Evolutionary conservation across 2,113 vertebrate species (phyloP), one percentile per base, ranked within the genome.

Genomic region (Cheirogaleus medius): DNA sequence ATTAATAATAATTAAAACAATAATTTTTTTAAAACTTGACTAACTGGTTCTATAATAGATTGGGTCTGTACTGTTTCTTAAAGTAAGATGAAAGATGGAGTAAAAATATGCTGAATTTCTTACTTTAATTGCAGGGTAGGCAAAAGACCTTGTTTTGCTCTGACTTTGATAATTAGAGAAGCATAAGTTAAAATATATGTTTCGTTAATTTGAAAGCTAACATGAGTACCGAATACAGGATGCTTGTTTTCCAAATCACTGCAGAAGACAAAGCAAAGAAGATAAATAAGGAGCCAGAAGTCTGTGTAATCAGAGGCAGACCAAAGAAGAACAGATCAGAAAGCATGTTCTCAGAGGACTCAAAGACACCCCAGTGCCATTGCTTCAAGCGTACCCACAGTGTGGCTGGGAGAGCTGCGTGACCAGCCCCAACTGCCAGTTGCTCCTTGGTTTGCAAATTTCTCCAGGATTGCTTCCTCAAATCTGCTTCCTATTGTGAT

Each of bases 101-200:
- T 83, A 64, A 91, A 91, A 88, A 49, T 76, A 27, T 76, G 71
- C 7, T 85, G 44, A 58, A 44, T 73, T 86, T 94, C 91, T 89
- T 44, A 56, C 69, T 96, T 88, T 80, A 85, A 89, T 76, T 52
- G 12, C 64, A 85, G 14, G 29, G n/a, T 34, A 81, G n/a, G 7
- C 47, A 56, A n/a, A 74, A 91, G 77, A 71, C 21, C 44, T 78
- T 94, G 69, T 58, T 91, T 87, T 77, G 69, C 83, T 85, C 49
- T 96, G 52, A 87, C 37, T 88, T 73, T 80, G 66, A 54, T 76
- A 54, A 76, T 86, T 47, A 85, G 73, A 94, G 56, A 92, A 85
- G 39, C 39, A 14, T 37, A 60, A 42, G 20, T 94, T 94, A 94
- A 89, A 89, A 68, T 68, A 68, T 14, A 25, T 87, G 60, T 89